A percentile compares a stretch with the other conserved stretches of the same genome.
phyloP scores from a whole-genome alignment of 2,888 invertebrate genomes.

The Atherix ibis region DNA sequence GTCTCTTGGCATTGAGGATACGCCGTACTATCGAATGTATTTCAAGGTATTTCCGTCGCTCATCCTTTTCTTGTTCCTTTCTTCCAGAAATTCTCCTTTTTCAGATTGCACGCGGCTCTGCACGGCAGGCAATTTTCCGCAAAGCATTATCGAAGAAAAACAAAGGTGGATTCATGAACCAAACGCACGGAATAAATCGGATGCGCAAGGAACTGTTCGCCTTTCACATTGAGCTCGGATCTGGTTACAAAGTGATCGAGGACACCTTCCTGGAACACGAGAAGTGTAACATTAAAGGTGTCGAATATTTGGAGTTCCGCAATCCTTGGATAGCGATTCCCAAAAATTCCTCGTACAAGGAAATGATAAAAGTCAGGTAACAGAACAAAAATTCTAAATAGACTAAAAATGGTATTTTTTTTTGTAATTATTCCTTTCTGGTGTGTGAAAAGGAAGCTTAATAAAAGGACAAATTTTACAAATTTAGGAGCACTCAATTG shows the following conservation, averaged over 20 bases:
- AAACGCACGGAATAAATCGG: constrained; percentile 35
- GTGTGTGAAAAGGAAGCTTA: too few relatives aligned
- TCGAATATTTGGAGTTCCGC: constrained; percentile 21
- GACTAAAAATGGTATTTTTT: too few relatives aligned
- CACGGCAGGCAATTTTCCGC: constrained; percentile 35
- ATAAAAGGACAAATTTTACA: too few relatives aligned
- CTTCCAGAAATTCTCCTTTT: too few relatives aligned
- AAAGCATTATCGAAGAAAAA: constrained; percentile 37
- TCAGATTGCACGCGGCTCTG: constrained; percentile 24
- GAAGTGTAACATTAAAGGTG: constrained; percentile 17
- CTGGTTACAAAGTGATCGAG: constrained; percentile 13
- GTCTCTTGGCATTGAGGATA: constrained; percentile 44
- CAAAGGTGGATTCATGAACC: constrained; percentile 31
- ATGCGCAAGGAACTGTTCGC: constrained; percentile 24
- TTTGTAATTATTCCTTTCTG: too few relatives aligned
- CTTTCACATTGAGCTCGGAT: constrained; percentile 13
- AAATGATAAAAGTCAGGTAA: constrained; percentile 29
- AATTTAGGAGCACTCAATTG: too few relatives aligned
- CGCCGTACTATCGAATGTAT: constrained; percentile 45
- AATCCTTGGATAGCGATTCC: constrained; percentile 24
- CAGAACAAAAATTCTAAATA: too few relatives aligned
- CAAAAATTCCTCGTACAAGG: constrained; percentile 26
- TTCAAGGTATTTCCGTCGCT: constrained; percentile 35
- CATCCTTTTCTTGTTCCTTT: too few relatives aligned
- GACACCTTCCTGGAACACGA: constrained; percentile 17